Percentiles rank a stretch among this genome's conserved stretches.
Evolutionary conservation across 2,888 invertebrate genomes (phyloP).

Genomic region (Heliothis peltigera): DNA sequence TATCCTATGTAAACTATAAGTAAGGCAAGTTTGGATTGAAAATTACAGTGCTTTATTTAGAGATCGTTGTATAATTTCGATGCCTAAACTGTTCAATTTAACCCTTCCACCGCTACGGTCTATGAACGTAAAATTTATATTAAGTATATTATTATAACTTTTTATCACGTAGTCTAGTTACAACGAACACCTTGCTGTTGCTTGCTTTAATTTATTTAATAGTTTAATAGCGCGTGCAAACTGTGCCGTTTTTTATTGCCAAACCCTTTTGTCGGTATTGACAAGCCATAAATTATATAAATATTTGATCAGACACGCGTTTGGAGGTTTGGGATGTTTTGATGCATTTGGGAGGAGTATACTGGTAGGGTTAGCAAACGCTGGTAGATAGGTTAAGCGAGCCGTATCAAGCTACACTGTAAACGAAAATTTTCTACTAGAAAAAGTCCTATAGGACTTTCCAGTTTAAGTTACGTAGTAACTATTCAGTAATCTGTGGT

Average conservation of each 20-base stretch:
- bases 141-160: background rate
- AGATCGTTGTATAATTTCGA: background rate
- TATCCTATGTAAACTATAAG: too few species aligned
- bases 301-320: constrained; percentile 86
- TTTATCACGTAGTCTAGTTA: constrained; percentile 36
- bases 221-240: constrained; percentile 82
- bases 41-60: too few species aligned
- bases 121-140: constrained; percentile 18
- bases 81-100: background rate
- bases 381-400: too few species aligned
- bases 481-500: too few species aligned
- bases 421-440: too few species aligned
- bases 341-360: background rate
- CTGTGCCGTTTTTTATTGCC: constrained; percentile 74
- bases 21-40: too few species aligned
- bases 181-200: constrained; percentile 52
- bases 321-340: constrained; percentile 29
- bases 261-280: constrained; percentile 85
- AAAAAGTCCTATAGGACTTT: too few species aligned
- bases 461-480: too few species aligned
- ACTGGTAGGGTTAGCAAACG: background rate
- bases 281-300: constrained; percentile 84
- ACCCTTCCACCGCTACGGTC: background rate
- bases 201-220: constrained; percentile 73
- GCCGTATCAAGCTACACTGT: too few species aligned